Conservation (phyloP, 1,140 invertebrate species). For the Melipona quadrifasciata region DNA sequence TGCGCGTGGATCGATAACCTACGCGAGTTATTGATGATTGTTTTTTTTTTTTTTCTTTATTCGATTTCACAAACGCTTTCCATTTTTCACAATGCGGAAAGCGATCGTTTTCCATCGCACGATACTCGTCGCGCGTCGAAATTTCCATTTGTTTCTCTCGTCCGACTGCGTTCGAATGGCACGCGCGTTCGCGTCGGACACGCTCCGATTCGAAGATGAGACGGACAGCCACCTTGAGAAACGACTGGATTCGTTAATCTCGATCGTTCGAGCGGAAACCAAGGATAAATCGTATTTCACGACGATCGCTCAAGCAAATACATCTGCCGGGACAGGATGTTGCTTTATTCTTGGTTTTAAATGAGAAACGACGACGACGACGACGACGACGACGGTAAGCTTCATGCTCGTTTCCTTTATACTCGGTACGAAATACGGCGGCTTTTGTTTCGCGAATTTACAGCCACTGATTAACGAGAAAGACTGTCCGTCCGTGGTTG, state of each 20-base stretch:
- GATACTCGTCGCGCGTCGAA: not conserved
- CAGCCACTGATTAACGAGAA: conserved; percentile 41
- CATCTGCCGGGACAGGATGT: not conserved
- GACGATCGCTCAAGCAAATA: not conserved
- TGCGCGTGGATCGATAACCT: not conserved
- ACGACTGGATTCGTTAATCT: not conserved
- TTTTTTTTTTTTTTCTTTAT: not conserved
- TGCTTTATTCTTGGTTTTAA: not conserved
- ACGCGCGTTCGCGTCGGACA: not conserved
- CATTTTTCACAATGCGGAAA: not conserved
- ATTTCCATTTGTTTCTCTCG: not conserved
- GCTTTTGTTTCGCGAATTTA: conserved; percentile 33
- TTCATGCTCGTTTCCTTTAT: not conserved
- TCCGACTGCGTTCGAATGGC: not conserved
- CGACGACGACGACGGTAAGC: not conserved
- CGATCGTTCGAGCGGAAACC: not conserved
- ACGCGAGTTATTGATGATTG: not conserved
- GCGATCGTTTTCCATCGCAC: not conserved
- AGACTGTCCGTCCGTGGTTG: not conserved
- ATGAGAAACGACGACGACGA: not conserved
- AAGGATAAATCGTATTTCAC: not conserved
- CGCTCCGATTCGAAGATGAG: not conserved
- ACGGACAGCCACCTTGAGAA: not conserved
- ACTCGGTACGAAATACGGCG: not conserved
- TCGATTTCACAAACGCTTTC: not conserved